Evolutionary conservation across 2,113 vertebrate genomes (phyloP), one percentile per base, ranked within the genome.

Genomic region (Neodon shergylaensis): DNA sequence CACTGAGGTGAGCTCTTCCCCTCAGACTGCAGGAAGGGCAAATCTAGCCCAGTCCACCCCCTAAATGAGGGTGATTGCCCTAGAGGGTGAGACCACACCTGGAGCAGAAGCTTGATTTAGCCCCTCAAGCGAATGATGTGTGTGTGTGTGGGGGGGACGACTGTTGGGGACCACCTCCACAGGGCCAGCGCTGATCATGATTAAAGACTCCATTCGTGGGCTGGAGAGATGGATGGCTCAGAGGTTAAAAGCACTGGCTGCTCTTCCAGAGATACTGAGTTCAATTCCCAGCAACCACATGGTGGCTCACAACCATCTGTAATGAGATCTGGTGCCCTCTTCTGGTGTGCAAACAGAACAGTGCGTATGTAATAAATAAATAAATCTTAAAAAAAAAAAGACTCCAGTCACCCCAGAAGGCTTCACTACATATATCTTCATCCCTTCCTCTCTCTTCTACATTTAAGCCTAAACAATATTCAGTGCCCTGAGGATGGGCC

Each of bases 351-450:
- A 47, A 47, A 47, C 44, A 47, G 44, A 47, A 47, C 44, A 47
- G 5, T 47, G 44, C 6, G 44, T 47, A 47, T 47, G 44, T 47
- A 49, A 52, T 52, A 52, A 52, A 52, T 52, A 52, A 49, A 13
- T 49, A 49, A 52, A 52, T 52, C 12, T 52, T 44, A 44, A 44
- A 44, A 44, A 49, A 49, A 49, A 52, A 65, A 10, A 26, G 61
- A 33, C 3, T 22, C n/a, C 16, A 66, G 52, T 36, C 39, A 4
- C 31, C 63, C 19, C 9, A 14, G 44, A 70, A 68, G 16, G 42
- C 28, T 12, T 85, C 26, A 22, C 11, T 26, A 14, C 0, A 1
- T 7, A 9, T 4, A 14, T 21, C 44, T 19, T 24, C 14, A 12
- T 0, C 6, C 54, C 54, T 39, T 24, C 42, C 47, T 78, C 31